These are phyloP conservation scores for Pelvicachromis taeniatus DNA, from an alignment of 2,113 vertebrate genomes.

Conservation along the genomic window DNA sequence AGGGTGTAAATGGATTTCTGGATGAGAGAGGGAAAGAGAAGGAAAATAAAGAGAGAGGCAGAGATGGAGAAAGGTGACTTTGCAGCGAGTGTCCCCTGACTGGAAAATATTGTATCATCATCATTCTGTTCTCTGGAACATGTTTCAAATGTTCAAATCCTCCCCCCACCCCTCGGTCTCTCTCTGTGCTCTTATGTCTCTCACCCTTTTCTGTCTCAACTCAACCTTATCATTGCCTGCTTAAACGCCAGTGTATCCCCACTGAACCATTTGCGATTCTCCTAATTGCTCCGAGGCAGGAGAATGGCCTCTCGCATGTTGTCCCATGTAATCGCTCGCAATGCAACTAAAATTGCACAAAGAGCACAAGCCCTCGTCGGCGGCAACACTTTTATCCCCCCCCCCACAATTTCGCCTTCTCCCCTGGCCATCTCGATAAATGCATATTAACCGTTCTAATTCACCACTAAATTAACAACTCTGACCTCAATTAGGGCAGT, in stretches of 20 bases:
- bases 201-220: slow-evolving; percentile 23
- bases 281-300: slow-evolving; percentile 63
- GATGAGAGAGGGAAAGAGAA: not conserved
- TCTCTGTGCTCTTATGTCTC: not conserved
- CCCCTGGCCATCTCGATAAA: slow-evolving; percentile 76
- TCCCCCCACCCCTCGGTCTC: not conserved
- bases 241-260: slow-evolving; percentile 30
- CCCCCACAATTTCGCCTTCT: slow-evolving; percentile 53
- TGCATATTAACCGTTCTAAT: slow-evolving; percentile 80
- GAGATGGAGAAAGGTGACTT: slow-evolving; percentile 49
- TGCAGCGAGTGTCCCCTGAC: slow-evolving; percentile 28
- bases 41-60: not conserved
- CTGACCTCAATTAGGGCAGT: slow-evolving; percentile 78
- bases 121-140: slow-evolving; percentile 54
- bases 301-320: slow-evolving; percentile 47
- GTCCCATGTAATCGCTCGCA: slow-evolving; percentile 60
- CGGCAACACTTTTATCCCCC: slow-evolving; percentile 14
- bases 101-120: slow-evolving; percentile 57
- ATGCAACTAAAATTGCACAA: slow-evolving; percentile 27
- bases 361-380: not conserved
- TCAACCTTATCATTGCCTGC: slow-evolving; percentile 41
- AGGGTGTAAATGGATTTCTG: slow-evolving; percentile 50
- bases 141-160: slow-evolving; percentile 4
- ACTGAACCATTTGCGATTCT: slow-evolving; percentile 53
- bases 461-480: slow-evolving; percentile 80